Percentiles rank a stretch among this genome's conserved stretches.
phyloP scores from a whole-genome alignment of 1,140 invertebrate genomes.

The Neodiprion virginianus region DNA sequence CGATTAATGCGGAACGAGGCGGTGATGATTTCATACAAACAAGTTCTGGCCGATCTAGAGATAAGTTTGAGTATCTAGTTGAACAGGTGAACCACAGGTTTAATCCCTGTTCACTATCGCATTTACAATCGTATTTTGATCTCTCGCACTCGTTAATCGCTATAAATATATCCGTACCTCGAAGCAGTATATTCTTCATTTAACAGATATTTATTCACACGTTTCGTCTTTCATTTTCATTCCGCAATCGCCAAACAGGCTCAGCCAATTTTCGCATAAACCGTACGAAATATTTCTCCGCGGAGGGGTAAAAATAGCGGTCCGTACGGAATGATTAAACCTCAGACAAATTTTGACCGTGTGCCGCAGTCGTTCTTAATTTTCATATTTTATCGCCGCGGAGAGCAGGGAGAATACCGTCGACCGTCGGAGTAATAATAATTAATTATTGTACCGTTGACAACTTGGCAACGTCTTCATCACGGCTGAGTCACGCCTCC shows the following conservation, averaged over 20 bases:
- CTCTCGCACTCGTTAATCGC: neutral
- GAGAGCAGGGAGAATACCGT: neutral
- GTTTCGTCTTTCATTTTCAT: no score
- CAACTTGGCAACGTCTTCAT: slow-evolving; percentile 2
- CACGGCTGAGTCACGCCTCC: neutral
- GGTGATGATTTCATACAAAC: no score
- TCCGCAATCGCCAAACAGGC: no score
- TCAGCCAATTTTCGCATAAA: no score
- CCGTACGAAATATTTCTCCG: no score
- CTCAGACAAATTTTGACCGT: no score
- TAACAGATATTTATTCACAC: no score
- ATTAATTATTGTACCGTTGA: neutral
- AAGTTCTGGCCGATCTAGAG: neutral
- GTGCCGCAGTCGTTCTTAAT: neutral
- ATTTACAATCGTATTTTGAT: neutral
- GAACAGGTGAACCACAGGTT: neutral
- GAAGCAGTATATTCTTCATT: no score
- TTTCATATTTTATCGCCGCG: neutral
- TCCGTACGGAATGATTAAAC: no score
- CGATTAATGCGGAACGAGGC: no score
- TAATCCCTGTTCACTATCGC: neutral
- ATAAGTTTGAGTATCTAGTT: neutral
- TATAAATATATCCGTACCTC: no score
- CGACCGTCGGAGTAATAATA: neutral
- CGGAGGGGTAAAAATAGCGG: no score